Conservation (phyloP, 2,113 vertebrate genomes). For the Ochotona princeps region DNA sequence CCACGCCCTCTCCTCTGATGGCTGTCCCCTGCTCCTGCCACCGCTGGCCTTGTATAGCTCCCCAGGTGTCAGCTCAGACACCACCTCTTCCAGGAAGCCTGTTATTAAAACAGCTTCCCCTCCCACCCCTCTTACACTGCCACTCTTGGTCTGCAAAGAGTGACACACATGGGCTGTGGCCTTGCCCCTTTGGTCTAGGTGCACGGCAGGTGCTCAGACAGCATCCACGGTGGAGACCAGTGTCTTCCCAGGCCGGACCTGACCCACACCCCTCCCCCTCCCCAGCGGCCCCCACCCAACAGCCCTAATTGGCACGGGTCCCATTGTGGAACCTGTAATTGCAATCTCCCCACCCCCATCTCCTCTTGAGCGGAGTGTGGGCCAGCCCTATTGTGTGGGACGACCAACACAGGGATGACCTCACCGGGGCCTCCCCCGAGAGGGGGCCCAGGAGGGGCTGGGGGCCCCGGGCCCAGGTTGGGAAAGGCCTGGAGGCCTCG, state of each 20-base stretch:
- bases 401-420: constrained; percentile 60
- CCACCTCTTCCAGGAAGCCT: neutral
- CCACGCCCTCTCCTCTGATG: rapidly evolving
- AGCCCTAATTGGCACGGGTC: neutral
- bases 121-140: neutral
- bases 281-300: rapidly evolving
- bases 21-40: neutral
- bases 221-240: neutral
- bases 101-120: neutral
- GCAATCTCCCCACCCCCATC: neutral
- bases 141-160: too few relatives aligned
- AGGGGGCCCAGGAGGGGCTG: constrained; percentile 7
- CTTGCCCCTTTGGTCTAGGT: rapidly evolving
- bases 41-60: neutral
- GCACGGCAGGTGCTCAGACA: neutral
- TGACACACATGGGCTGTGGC: neutral
- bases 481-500: constrained; percentile 47
- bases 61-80: neutral
- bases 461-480: constrained; percentile 37
- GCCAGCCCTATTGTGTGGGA: constrained; percentile 54
- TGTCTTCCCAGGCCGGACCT: neutral
- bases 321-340: constrained; percentile 58
- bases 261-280: neutral
- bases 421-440: constrained; percentile 67
- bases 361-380: constrained; percentile 37